phyloP scores from a whole-genome alignment of 2,888 invertebrate genomes.

The Dysmachus trigonus region DNA sequence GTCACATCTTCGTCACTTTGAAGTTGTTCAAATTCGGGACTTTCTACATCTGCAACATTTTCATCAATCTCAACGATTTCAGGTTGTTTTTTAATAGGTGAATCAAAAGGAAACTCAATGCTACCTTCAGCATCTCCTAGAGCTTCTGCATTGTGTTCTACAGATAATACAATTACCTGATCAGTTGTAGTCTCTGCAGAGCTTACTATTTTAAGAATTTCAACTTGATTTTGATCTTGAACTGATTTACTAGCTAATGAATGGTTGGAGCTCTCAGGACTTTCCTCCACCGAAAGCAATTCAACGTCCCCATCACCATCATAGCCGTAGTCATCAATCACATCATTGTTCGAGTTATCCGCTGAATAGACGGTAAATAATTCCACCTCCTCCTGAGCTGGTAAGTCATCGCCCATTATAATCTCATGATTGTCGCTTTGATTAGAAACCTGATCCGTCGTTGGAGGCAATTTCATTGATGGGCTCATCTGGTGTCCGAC shows the following conservation, averaged over 20 bases:
- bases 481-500: background rate
- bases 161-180: background rate
- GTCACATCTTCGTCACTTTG: background rate
- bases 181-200: background rate
- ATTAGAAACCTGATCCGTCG: background rate
- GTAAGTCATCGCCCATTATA: background rate
- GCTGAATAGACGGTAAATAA: background rate
- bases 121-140: background rate
- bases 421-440: background rate
- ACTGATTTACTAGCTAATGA: background rate
- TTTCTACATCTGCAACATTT: background rate
- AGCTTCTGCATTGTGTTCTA: background rate
- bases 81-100: background rate
- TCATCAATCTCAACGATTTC: background rate
- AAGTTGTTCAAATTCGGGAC: background rate
- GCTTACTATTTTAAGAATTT: background rate
- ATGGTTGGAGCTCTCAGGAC: background rate
- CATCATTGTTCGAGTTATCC: background rate
- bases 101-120: background rate
- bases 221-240: background rate
- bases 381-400: background rate
- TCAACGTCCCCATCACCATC: background rate
- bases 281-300: background rate
- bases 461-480: background rate
- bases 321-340: background rate